Evolutionary conservation across 2,113 vertebrate species (phyloP), one percentile per base, ranked within the genome.

Genomic region (Tapirus terrestris): DNA sequence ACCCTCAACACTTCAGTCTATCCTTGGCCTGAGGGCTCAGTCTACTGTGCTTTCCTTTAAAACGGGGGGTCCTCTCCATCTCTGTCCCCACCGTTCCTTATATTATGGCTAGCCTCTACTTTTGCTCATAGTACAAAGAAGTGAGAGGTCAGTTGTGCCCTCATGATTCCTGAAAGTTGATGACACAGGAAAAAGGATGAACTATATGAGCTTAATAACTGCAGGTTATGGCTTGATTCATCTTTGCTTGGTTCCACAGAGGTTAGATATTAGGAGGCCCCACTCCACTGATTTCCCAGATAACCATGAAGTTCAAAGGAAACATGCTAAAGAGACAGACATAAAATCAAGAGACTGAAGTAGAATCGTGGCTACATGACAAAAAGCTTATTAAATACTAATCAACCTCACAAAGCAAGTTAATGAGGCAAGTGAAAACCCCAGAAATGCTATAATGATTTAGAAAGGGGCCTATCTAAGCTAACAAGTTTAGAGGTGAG

Each of bases 301-400:
- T 76, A 95, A 94, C 29, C 76, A 27, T 48, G n/a, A 93, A 27
- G n/a, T 76, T 63, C n/a, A 82, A 90, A 88, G 77, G 65, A 67
- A 89, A 92, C 36, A 31, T 73, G 70, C 56, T 91, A 43, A 89
- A 86, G 67, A 80, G 65, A 96, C 43, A 86, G 36, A 25, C 29
- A 60, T 77, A 58, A 61, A 45, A 61, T 5, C 29, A 80, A 89
- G 60, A 77, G 29, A 25, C 45, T 27, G 8, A 91, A 73, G 36
- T 29, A 29, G 65, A 93, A 84, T 75, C 65, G 63, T 92, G 65
- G 87, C 87, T 89, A 79, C 58, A 61, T 7, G 70, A 91, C 58
- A 89, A 31, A 10, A 18, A 39, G 48, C 39, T 81, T 85, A 85
- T 89, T 51, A 89, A 89, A 77, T 70, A 58, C 82, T 94, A 60